Percentiles rank a stretch among this genome's conserved stretches.
phyloP scores from a whole-genome alignment of 2,888 invertebrate species.

The Lycophotia porphyrea region DNA sequence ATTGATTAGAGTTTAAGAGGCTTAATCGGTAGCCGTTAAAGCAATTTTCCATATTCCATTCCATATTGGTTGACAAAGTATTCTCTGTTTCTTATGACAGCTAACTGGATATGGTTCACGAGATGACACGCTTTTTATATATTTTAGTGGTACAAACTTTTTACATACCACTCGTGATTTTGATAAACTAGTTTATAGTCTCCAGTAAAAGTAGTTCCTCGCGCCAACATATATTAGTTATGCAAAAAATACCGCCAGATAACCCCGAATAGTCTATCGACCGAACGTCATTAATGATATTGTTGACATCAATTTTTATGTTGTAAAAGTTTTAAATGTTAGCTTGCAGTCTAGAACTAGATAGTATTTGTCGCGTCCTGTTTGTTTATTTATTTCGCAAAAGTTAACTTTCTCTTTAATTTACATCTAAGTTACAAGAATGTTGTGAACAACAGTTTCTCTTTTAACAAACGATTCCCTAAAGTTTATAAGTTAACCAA shows the following conservation, averaged over 20 bases:
- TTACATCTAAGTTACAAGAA: slow-evolving; percentile 46
- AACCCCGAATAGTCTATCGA: slow-evolving; percentile 18
- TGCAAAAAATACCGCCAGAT: slow-evolving; percentile 28
- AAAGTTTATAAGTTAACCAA: slow-evolving; percentile 20
- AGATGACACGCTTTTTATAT: slow-evolving; percentile 30
- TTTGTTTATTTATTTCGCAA: slow-evolving; percentile 53
- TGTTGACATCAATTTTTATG: slow-evolving; percentile 33
- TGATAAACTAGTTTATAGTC: slow-evolving; percentile 42
- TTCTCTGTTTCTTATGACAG: not conserved
- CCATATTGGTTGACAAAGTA: not conserved
- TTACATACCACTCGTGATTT: slow-evolving; percentile 32
- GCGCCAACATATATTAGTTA: slow-evolving; percentile 19
- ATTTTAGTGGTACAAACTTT: slow-evolving; percentile 24
- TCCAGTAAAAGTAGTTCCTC: slow-evolving; percentile 51
- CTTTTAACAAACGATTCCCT: slow-evolving; percentile 27
- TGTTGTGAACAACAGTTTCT: slow-evolving; percentile 36
- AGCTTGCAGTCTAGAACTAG: slow-evolving; percentile 6
- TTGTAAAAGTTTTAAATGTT: slow-evolving; percentile 20
- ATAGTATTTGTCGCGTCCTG: slow-evolving; percentile 28
- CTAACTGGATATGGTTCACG: slow-evolving; percentile 6
- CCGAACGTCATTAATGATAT: slow-evolving; percentile 24
- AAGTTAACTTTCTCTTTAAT: slow-evolving; percentile 60
- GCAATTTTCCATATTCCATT: not conserved
- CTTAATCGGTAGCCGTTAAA: not conserved
- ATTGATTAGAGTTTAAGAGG: not conserved